phyloP scores from a whole-genome alignment of 2,113 vertebrate genomes.

The Capra hircus region DNA sequence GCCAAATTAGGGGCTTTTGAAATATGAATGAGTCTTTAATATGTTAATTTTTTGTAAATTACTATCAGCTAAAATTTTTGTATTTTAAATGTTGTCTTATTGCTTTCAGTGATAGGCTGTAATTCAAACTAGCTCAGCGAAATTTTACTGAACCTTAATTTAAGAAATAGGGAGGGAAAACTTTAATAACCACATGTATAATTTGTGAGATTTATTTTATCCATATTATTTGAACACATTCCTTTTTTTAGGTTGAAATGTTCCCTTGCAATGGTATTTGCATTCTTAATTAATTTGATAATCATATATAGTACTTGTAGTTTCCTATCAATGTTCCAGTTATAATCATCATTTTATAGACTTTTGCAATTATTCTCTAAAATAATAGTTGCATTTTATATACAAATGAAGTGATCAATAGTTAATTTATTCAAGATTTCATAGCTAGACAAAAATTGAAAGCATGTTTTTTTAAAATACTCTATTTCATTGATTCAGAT shows the following conservation, averaged over 20 bases:
- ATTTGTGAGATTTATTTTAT: background rate
- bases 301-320: background rate
- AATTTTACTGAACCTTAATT: background rate
- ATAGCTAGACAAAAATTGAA: background rate
- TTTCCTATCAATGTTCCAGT: background rate
- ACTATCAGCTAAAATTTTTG: background rate
- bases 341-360: background rate
- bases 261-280: background rate
- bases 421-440: background rate
- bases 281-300: conserved; percentile 14
- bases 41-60: background rate
- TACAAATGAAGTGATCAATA: background rate
- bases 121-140: background rate
- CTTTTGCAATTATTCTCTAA: background rate
- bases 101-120: background rate
- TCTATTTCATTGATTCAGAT: background rate
- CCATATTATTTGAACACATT: background rate
- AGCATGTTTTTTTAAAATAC: background rate
- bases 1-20: background rate
- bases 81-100: background rate
- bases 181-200: background rate
- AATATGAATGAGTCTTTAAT: conserved; percentile 2
- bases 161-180: background rate
- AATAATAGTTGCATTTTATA: background rate
- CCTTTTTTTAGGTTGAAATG: background rate